Evolutionary conservation across 2,888 invertebrate genomes (phyloP).

Genomic region (Euspilapteryx auroguttella): DNA sequence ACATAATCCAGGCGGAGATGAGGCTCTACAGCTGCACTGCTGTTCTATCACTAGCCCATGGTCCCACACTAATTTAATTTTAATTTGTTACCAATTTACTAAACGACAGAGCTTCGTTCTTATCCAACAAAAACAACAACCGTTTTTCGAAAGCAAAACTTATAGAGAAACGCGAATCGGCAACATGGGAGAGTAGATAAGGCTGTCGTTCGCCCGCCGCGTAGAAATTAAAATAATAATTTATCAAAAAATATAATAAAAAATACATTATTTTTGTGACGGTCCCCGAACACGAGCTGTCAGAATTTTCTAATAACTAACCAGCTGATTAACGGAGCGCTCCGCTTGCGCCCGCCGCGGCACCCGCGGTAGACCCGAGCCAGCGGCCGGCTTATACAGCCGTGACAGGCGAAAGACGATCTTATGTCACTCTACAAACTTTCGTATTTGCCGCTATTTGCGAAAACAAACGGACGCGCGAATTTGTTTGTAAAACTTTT

Average conservation of each 20-base stretch:
- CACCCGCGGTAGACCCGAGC: constrained; percentile 13
- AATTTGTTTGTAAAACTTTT: constrained; percentile 49
- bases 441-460: constrained; percentile 50
- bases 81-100: constrained; percentile 57
- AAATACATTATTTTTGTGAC: constrained; percentile 58
- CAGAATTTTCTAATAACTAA: constrained; percentile 49
- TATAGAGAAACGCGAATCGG: constrained; percentile 44
- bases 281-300: constrained; percentile 30
- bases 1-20: background rate
- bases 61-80: too few species aligned
- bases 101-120: constrained; percentile 46
- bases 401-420: constrained; percentile 24
- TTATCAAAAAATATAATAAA: constrained; percentile 62
- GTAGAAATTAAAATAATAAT: constrained; percentile 53
- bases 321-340: constrained; percentile 17
- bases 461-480: constrained; percentile 51
- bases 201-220: constrained; percentile 38
- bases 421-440: constrained; percentile 28
- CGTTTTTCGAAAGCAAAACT: constrained; percentile 54
- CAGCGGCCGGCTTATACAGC: constrained; percentile 25
- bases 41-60: constrained; percentile 55
- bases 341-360: background rate
- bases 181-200: constrained; percentile 58
- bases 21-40: background rate
- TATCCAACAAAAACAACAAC: constrained; percentile 35